These are phyloP conservation scores for Maconellicoccus hirsutus DNA, from an alignment of 1,140 invertebrate species.

Conservation along the genomic window DNA sequence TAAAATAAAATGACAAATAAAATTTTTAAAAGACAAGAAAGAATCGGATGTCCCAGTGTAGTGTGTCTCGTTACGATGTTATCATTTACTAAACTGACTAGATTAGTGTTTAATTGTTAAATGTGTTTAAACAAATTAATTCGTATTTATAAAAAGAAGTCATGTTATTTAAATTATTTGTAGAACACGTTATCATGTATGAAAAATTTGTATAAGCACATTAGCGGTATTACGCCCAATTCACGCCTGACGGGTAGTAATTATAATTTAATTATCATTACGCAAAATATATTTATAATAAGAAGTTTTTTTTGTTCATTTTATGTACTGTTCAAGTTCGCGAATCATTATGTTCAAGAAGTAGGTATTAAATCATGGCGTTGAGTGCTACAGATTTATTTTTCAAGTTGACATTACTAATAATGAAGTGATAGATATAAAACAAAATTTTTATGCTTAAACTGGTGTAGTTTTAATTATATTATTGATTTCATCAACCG, in stretches of 20 bases:
- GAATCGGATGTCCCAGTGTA: neutral
- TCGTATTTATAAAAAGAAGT: neutral
- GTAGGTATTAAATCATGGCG: no score
- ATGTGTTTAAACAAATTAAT: constrained; percentile 10
- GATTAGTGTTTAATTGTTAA: neutral
- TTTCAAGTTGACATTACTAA: no score
- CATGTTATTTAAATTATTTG: neutral
- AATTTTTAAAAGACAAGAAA: neutral
- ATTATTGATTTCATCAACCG: neutral
- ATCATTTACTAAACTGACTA: neutral
- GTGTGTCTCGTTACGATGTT: neutral
- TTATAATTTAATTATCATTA: constrained; percentile 7
- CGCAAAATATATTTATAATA: constrained; percentile 10
- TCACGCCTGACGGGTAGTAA: constrained; percentile 6
- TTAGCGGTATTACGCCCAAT: neutral
- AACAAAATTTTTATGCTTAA: neutral
- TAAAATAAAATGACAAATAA: constrained; percentile 10
- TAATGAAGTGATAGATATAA: no score
- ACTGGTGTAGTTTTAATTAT: neutral
- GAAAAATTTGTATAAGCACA: constrained; percentile 5
- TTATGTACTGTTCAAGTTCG: no score
- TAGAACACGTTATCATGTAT: constrained; percentile 9
- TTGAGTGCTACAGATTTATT: no score
- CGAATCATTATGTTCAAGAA: no score
- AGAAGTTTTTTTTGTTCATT: neutral